phyloP scores from a whole-genome alignment of 2,797 vertebrate species.

The Scleropages formosus region DNA sequence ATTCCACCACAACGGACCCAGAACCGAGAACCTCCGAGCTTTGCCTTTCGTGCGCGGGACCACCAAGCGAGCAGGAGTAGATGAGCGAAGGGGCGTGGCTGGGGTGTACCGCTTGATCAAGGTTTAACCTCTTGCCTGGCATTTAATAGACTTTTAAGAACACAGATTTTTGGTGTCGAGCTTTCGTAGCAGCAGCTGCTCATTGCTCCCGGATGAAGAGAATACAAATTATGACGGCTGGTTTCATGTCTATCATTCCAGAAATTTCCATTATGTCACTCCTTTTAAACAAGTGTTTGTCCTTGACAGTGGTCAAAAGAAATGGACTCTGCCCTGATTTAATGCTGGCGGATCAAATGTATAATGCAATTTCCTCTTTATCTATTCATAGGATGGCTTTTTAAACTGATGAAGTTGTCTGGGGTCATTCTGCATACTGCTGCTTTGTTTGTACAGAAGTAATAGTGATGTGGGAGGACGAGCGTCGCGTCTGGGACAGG shows the following conservation, averaged over 20 bases:
- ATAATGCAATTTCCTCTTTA: neutral
- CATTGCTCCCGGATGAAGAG: slow-evolving; percentile 11
- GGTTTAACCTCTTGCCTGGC: slow-evolving; percentile 9
- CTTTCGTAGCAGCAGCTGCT: neutral
- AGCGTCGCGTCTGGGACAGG: neutral
- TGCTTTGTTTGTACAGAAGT: neutral
- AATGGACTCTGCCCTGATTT: neutral
- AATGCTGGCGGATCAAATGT: neutral
- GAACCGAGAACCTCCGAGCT: too few relatives aligned
- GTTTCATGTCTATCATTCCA: neutral
- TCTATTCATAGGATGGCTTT: neutral
- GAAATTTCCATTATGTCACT: neutral
- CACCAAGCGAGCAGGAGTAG: too few relatives aligned
- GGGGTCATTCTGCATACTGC: neutral
- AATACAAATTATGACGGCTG: neutral
- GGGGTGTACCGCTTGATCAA: too few relatives aligned
- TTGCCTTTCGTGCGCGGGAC: too few relatives aligned
- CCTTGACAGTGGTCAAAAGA: too few relatives aligned
- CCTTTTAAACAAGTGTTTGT: neutral
- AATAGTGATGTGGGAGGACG: neutral
- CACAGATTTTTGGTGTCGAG: neutral
- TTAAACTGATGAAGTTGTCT: neutral
- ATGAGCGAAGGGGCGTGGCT: too few relatives aligned
- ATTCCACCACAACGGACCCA: too few relatives aligned
- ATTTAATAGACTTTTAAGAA: slow-evolving; percentile 16